phyloP scores from a whole-genome alignment of 2,113 vertebrate species.

The Podiceps cristatus region DNA sequence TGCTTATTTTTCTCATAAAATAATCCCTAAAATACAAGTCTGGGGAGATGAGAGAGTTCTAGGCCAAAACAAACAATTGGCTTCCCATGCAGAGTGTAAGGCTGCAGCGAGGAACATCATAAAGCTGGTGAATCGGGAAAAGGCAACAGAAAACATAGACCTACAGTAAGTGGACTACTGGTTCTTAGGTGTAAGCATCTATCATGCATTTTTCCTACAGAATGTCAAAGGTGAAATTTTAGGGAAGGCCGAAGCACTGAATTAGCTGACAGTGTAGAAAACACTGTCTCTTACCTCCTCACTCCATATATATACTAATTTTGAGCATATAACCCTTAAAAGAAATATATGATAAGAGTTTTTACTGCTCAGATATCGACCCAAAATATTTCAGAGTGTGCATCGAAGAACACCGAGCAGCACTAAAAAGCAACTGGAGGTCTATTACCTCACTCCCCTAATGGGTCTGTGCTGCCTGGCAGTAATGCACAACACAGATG shows the following conservation, averaged over 20 bases:
- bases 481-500: neutral
- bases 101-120: neutral
- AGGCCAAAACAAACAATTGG: neutral
- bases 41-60: neutral
- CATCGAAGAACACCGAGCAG: fast-evolving
- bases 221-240: neutral
- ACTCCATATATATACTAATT: neutral
- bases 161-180: neutral
- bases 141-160: neutral
- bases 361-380: neutral
- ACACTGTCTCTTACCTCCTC: neutral
- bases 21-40: neutral
- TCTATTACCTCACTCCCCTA: neutral
- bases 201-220: neutral
- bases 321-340: neutral
- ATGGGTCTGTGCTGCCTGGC: neutral
- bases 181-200: neutral
- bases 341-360: neutral
- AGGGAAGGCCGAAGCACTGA: neutral
- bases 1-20: neutral
- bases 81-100: neutral
- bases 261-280: neutral
- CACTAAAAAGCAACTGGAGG: neutral
- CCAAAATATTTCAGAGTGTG: neutral
- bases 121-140: neutral